Evolutionary conservation across 2,113 vertebrate species (phyloP).

Genomic region (Calonectris borealis): DNA sequence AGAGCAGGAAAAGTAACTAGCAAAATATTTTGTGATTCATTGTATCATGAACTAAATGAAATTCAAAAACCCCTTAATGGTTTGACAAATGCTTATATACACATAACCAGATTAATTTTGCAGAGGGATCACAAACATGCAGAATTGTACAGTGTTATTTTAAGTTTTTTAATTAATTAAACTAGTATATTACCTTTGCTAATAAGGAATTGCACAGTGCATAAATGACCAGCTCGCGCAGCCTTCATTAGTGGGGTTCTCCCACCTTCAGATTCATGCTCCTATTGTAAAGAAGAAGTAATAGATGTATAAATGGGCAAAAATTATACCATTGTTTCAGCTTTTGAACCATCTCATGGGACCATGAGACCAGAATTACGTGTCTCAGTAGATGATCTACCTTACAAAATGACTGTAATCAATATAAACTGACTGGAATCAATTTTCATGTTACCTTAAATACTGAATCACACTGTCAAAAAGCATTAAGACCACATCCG

Average conservation of each 20-base stretch:
- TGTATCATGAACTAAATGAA: not conserved
- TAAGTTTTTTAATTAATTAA: not conserved
- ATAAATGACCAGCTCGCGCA: conserved; percentile 96
- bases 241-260: conserved; percentile 98
- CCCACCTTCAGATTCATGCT: conserved; percentile 98
- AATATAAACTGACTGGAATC: not conserved
- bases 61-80: not conserved
- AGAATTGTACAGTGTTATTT: not conserved
- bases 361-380: not conserved
- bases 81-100: not conserved
- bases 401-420: not conserved
- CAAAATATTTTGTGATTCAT: not conserved
- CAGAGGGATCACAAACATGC: not conserved
- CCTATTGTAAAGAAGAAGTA: conserved; percentile 74
- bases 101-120: not conserved
- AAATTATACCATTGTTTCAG: not conserved
- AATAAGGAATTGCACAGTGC: conserved; percentile 98
- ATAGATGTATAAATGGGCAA: not conserved
- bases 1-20: not conserved
- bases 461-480: not conserved
- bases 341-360: not conserved
- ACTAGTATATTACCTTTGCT: conserved; percentile 87
- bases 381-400: not conserved
- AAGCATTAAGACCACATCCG: not conserved
- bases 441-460: not conserved